Evolutionary conservation across 1,140 invertebrate genomes (phyloP).

Genomic region (Drosophila parabipectinata): DNA sequence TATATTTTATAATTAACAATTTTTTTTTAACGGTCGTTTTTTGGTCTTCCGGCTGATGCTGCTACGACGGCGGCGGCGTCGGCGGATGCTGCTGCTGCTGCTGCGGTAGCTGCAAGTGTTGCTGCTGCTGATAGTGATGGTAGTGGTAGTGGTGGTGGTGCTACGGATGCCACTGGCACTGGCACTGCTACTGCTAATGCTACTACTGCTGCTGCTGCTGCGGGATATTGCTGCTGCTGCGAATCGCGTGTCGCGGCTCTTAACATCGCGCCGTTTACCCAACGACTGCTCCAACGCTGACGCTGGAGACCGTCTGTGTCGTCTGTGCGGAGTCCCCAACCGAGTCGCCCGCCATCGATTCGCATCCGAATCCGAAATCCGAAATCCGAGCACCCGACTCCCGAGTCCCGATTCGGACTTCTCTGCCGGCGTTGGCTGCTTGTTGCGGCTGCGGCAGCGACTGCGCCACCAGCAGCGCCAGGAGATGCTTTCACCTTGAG

Average conservation of each 20-base stretch:
- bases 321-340: slow-evolving; percentile 23
- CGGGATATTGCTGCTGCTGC: slow-evolving; percentile 44
- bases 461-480: slow-evolving; percentile 2
- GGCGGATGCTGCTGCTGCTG: slow-evolving; percentile 8
- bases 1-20: neutral
- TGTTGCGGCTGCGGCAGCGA: slow-evolving; percentile 4
- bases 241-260: slow-evolving; percentile 77
- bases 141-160: slow-evolving; percentile 18
- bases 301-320: slow-evolving; percentile 70
- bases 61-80: slow-evolving; percentile 3
- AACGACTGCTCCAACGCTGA: slow-evolving; percentile 76
- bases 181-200: slow-evolving; percentile 27
- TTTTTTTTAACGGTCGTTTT: slow-evolving; percentile 27
- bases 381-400: slow-evolving; percentile 13
- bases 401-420: neutral
- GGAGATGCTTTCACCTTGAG: slow-evolving; percentile 48
- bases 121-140: slow-evolving; percentile 31
- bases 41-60: slow-evolving; percentile 38
- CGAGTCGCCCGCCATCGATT: slow-evolving; percentile 24
- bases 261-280: slow-evolving; percentile 83
- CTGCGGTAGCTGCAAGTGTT: slow-evolving; percentile 5
- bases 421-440: slow-evolving; percentile 43
- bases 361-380: slow-evolving; percentile 54
- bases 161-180: slow-evolving; percentile 35
- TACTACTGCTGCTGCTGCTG: slow-evolving; percentile 35